Evolutionary conservation across 35 echinoderm and acorn worm genomes (phyloP), one percentile per base, ranked within the genome.

Genomic region (Stichopus chloronotus): DNA sequence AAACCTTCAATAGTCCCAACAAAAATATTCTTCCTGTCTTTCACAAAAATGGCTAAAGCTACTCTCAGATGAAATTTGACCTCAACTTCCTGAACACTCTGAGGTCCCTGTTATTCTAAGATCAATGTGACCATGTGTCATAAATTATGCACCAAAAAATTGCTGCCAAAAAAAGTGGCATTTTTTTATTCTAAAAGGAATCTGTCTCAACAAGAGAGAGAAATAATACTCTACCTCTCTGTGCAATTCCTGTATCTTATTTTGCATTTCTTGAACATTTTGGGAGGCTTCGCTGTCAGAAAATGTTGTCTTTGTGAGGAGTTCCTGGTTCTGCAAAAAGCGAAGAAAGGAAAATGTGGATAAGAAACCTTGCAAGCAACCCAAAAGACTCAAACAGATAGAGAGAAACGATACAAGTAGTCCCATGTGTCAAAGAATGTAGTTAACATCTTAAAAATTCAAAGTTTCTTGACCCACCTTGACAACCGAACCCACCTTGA

Each of bases 241-340:
- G 23, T 95, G 93, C 52, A 98, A 56, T 86, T 95, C 96, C 54
- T 88, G 79, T 63, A 98, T 95, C 58, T 92, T 95, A 71, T 98
- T 93, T 52, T 92, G 89, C 8, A 98, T 90, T 87, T 95, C 94
- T 81, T 95, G 92, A 22, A 98, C 68, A 53, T 79, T 93, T 56
- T 94, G 92, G 10, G 83, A 81, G 78, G 90, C 91, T 87, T 98
- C 96, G 10, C 94, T 91, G 72, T 94, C 90, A 13, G 83, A 94
- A 56, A 98, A 52, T 72, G 95, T 91, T 43, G 88, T 91, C 58
- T 94, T 95, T 22, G 96, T 95, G 13, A 98, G 88, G 5, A 98
- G 89, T 86, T 98, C 96, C 90, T 95, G 92, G 71, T 98, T 98
- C 96, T 98, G 58, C 52, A 92, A 93, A 23, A 82, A 85, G 22